Conservation (phyloP, 1,140 invertebrate genomes). For the Aphaenogaster rudis region DNA sequence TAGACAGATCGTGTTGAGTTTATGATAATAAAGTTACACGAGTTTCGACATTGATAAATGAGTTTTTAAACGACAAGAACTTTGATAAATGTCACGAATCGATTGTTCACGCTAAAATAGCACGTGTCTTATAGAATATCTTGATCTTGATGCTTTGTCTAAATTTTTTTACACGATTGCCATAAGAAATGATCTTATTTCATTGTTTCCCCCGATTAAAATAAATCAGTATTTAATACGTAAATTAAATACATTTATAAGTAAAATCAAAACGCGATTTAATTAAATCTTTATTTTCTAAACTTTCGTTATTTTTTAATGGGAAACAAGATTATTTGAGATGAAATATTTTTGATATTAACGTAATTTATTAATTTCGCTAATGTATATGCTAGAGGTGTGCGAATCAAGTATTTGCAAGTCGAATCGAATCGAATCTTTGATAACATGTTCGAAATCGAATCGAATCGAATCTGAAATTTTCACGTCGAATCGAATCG, state of each 20-base stretch:
- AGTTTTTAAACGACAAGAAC: not conserved
- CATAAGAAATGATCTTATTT: not conserved
- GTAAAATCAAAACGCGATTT: not conserved
- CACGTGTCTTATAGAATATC: slow-evolving; percentile 24
- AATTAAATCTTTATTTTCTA: not conserved
- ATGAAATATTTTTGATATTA: not conserved
- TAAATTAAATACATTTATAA: not conserved
- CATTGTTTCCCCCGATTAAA: not conserved
- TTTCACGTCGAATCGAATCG: no score
- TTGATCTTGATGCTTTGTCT: slow-evolving; percentile 24
- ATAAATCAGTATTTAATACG: not conserved
- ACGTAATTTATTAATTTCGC: not conserved
- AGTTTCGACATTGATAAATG: slow-evolving; percentile 4
- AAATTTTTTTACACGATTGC: not conserved
- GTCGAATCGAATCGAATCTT: no score
- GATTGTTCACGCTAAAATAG: slow-evolving; percentile 39
- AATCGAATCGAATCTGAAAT: no score
- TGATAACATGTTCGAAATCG: no score
- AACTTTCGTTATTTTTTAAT: not conserved
- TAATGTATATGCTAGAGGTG: no score
- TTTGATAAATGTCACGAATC: slow-evolving; percentile 21
- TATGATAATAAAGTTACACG: not conserved
- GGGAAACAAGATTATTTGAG: not conserved
- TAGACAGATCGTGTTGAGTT: not conserved
- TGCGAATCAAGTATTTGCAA: no score